phyloP scores from a whole-genome alignment of 2,888 invertebrate genomes.

The Zhuqinia jingwanae region DNA sequence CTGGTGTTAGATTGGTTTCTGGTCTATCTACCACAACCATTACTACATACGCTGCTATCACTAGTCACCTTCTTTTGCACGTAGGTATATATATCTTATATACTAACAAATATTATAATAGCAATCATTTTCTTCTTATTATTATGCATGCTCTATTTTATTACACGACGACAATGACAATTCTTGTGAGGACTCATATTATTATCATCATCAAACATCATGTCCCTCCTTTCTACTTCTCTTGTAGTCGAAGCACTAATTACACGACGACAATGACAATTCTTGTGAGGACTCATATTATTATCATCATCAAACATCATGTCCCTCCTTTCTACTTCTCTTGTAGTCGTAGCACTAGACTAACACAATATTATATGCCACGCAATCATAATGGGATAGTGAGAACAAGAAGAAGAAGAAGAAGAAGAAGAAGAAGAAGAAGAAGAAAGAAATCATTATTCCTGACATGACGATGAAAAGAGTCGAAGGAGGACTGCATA shows the following conservation, averaged over 20 bases:
- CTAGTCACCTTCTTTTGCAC: too few relatives aligned
- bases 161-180: conserved; percentile 10
- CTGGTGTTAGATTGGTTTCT: background rate
- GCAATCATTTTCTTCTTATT: background rate
- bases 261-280: conserved; percentile 9
- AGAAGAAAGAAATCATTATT: conserved; percentile 66
- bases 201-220: background rate
- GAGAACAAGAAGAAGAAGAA: conserved; percentile 44
- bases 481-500: conserved; percentile 32
- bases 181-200: conserved; percentile 38
- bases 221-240: conserved; percentile 19
- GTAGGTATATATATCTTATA: background rate
- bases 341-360: conserved; percentile 8
- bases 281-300: conserved; percentile 34
- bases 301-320: background rate
- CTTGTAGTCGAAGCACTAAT: conserved; percentile 18
- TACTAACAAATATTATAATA: too few relatives aligned
- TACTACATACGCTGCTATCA: background rate
- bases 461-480: conserved; percentile 63
- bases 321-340: conserved; percentile 19
- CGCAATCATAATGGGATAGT: conserved; percentile 54
- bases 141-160: conserved; percentile 30
- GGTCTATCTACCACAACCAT: background rate
- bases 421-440: conserved; percentile 45
- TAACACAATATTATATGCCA: conserved; percentile 8